Conservation (phyloP, 1,140 invertebrate genomes). For the Littorina saxatilis region DNA sequence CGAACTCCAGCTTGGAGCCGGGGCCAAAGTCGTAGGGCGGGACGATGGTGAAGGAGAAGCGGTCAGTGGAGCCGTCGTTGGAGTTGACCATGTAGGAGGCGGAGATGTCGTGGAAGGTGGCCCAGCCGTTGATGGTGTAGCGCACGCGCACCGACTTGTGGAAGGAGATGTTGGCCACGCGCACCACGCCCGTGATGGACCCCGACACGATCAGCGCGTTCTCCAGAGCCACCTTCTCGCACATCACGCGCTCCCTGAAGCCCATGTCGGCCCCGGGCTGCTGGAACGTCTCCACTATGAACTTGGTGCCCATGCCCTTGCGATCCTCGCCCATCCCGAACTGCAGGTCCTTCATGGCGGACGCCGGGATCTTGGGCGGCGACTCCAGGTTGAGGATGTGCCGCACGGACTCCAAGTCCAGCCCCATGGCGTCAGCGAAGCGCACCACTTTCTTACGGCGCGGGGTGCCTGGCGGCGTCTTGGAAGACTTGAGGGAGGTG, state of each 20-base stretch:
- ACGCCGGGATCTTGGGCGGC: conserved; percentile 73
- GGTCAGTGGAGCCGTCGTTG: conserved; percentile 93
- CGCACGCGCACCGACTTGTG: conserved; percentile 92
- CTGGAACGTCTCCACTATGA: conserved; percentile 86
- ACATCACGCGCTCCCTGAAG: conserved; percentile 87
- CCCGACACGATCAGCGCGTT: conserved; percentile 80
- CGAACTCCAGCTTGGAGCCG: conserved; percentile 87
- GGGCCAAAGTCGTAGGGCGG: conserved; percentile 78
- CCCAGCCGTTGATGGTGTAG: conserved; percentile 92
- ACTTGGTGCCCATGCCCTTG: conserved; percentile 58
- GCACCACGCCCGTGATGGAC: conserved; percentile 88
- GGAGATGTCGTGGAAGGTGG: conserved; percentile 85
- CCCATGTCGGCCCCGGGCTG: conserved; percentile 85
- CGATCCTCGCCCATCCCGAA: conserved; percentile 58
- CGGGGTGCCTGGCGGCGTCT: conserved; percentile 88
- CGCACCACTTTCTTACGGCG: conserved; percentile 93
- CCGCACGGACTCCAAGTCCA: conserved; percentile 93
- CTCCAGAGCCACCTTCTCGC: conserved; percentile 88
- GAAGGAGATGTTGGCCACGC: conserved; percentile 93
- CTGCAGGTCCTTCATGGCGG: conserved; percentile 70
- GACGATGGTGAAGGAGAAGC: conserved; percentile 86
- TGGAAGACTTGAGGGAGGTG: conserved; percentile 90
- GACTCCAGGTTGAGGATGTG: conserved; percentile 72
- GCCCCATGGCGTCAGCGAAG: conserved; percentile 94
- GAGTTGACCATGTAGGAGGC: conserved; percentile 90